Base-by-base conservation (phyloP, 2,888 invertebrate genomes). In the Coenonympha arcania region DNA sequence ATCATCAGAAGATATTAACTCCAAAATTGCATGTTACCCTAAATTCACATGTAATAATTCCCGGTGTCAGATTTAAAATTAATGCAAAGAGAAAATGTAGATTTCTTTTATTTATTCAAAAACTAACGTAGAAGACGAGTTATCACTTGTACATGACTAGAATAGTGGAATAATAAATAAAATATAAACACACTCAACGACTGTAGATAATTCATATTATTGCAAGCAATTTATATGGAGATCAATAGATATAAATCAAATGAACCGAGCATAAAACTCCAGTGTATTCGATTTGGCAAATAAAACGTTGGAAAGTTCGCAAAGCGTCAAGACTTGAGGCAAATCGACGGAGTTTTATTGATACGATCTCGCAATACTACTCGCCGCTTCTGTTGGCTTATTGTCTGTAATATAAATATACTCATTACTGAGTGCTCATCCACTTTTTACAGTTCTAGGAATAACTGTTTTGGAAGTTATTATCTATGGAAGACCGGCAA, bases 361-460 rank as follows among this genome's bases (percentile, higher is more conserved):
- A 49, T 52, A 44, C 48, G 33, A 43, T 48, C 34, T 28, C 24
- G 13, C 16, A 20, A 18, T 36, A 46, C 37, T 36, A 46, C 28
- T 28, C 6, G 68, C 63, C 63, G 60, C n/a, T 19, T 6, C 19
- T 36, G 19, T 20, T 36, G n/a, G 6, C 19, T 19, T 36, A 36
- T 36, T 36, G 36, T 36, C 19, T 20, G 19, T 11, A 36, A 36
- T 64, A 64, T 65, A 63, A 64, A 62, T 31, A 31, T 16, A 16
- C 31, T 33, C 31, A 33, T 33, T 33, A 33, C 31, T 16, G 15
- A 8, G 13, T 13, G 4, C 0, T n/a, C n/a, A n/a, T n/a, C n/a
- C n/a, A n/a, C n/a, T n/a, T n/a, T n/a, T n/a, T n/a, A n/a, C n/a
- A n/a, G n/a, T n/a, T n/a, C n/a, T n/a, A n/a, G n/a, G n/a, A n/a